Evolutionary conservation across 2,113 vertebrate species (phyloP), one percentile per base, ranked within the genome.

Genomic region (Megaceryle torquata): DNA sequence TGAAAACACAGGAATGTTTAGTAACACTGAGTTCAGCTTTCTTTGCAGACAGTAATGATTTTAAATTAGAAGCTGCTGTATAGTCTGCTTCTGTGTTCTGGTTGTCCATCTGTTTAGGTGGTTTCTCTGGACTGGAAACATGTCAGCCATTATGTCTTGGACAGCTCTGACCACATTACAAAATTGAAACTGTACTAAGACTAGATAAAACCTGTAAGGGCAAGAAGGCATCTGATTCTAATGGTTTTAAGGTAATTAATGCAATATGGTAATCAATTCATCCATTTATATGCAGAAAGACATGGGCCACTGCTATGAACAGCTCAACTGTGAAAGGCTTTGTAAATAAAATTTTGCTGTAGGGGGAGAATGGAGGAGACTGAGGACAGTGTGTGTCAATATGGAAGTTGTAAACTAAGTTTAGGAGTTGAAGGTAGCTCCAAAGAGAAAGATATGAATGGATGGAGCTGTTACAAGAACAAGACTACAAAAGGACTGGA

Each of bases 1-100:
- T 79, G 83, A 92, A 96, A 96, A 94, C 83, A 91, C 43, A 63
- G 37, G 74, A 87, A 77, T 96, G 81, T 95, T 95, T 95, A 70
- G 65, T 92, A 94, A 82, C 86, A 87, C 24, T 79, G 88, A 82
- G 37, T 85, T 96, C 81, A 93, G 65, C 74, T 92, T 92, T 85
- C 71, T 84, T 92, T 86, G 54, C 80, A 89, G 90, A 54, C 54
- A 96, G 74, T 94, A 79, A 76, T 69, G 6, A 72, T 92, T 93
- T 96, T 61, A 89, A 95, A 93, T 94, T 82, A 77, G 74, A 93
- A 80, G 46, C 83, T 92, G 67, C 86, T 92, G 57, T 54, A 2
- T 93, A 82, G 63, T 91, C 67, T 95, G 67, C 64, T 88, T 41
- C 64, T 94, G 37, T 89, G 61, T 82, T 94, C 88, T 96, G 83